phyloP scores from a whole-genome alignment of 2,888 invertebrate species.

The Dicroscelio sp. region DNA sequence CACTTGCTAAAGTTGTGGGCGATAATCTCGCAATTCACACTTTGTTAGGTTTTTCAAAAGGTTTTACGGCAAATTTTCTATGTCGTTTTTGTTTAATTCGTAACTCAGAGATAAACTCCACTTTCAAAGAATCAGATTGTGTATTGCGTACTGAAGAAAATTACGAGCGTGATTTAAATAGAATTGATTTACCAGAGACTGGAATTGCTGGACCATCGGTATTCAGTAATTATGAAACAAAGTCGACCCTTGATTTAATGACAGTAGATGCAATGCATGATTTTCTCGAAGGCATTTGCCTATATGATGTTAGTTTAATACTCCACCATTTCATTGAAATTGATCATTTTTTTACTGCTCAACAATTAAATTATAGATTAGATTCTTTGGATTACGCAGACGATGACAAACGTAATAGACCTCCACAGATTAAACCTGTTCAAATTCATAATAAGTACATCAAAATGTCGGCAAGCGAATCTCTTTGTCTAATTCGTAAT shows the following conservation, averaged over 20 bases:
- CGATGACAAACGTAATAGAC: too few relatives aligned
- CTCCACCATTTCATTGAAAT: slow-evolving; percentile 73
- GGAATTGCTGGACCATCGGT: slow-evolving; percentile 20
- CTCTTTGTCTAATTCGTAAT: background rate
- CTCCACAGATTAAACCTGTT: too few relatives aligned
- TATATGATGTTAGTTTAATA: slow-evolving; percentile 78
- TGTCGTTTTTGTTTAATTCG: slow-evolving; percentile 68
- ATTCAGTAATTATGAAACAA: slow-evolving; percentile 15
- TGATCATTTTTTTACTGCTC: slow-evolving; percentile 65
- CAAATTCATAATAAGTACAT: too few relatives aligned
- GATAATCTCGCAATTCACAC: slow-evolving; percentile 78
- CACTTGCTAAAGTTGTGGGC: slow-evolving; percentile 49
- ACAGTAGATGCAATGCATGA: slow-evolving; percentile 66
- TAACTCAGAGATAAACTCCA: background rate
- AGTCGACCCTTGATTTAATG: slow-evolving; percentile 47
- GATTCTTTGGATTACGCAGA: too few relatives aligned
- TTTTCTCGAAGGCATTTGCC: slow-evolving; percentile 70
- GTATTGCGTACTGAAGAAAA: background rate
- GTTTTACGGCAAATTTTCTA: slow-evolving; percentile 61
- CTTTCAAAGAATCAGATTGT: background rate
- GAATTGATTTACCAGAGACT: background rate
- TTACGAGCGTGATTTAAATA: background rate
- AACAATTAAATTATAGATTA: slow-evolving; percentile 75
- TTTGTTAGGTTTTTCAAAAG: slow-evolving; percentile 65
- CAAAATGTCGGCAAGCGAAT: slow-evolving; percentile 1